Conservation (phyloP, 2,113 vertebrate genomes). For the Polyodon spathula region DNA sequence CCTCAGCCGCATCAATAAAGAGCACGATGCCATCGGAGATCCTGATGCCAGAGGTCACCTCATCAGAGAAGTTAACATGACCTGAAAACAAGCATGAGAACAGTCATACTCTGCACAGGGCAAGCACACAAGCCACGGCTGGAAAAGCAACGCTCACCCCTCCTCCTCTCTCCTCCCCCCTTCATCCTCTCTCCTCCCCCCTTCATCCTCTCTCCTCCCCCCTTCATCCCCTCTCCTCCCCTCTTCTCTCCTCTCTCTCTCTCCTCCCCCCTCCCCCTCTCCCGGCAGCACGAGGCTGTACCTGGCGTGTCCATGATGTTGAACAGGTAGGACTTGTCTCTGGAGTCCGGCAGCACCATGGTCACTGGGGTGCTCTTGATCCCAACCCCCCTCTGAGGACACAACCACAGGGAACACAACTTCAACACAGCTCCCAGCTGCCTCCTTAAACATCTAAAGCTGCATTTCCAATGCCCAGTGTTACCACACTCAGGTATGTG, state of each 20-base stretch:
- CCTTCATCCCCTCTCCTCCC: background rate
- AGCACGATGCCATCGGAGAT: slow-evolving; percentile 91
- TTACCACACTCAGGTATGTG: no score
- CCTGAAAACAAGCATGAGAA: slow-evolving; percentile 49
- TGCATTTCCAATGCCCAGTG: no score
- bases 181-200: no score
- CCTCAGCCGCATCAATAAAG: slow-evolving; percentile 94
- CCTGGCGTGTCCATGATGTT: slow-evolving; percentile 98
- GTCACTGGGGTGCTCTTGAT: slow-evolving; percentile 98
- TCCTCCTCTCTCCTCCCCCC: no score
- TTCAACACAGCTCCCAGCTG: background rate
- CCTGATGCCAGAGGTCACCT: slow-evolving; percentile 87
- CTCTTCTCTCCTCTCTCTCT: no score
- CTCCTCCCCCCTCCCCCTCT: no score
- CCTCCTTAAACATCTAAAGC: no score
- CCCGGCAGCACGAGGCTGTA: slow-evolving; percentile 28
- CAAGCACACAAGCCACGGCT: no score
- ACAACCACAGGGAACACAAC: slow-evolving; percentile 1
- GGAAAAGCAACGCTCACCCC: no score
- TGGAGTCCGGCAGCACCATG: slow-evolving; percentile 89
- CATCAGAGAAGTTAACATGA: slow-evolving; percentile 94
- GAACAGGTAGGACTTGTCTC: slow-evolving; percentile 95
- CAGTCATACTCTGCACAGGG: background rate
- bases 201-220: background rate
- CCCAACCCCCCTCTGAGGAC: slow-evolving; percentile 81